Evolutionary conservation across 2,888 invertebrate species (phyloP).

Genomic region (Drosophila meridiana): DNA sequence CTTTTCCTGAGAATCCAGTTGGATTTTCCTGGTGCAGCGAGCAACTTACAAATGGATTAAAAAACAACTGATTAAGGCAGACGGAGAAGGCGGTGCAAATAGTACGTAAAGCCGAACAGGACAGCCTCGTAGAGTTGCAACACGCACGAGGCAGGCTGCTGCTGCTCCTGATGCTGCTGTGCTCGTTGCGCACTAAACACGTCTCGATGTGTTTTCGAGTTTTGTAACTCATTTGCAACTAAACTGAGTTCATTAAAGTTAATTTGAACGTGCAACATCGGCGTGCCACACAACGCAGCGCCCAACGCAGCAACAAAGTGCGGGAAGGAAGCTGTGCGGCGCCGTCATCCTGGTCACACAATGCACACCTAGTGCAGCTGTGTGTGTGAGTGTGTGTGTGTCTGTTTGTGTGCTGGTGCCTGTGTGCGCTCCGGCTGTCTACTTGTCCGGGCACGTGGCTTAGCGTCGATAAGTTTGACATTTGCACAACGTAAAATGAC

Average conservation of each 20-base stretch:
- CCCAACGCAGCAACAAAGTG: conserved; percentile 16
- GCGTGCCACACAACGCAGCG: conserved; percentile 62
- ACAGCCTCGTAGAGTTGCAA: conserved; percentile 11
- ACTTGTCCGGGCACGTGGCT: conserved; percentile 65
- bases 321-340: conserved; percentile 6
- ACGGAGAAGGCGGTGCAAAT: conserved; percentile 2
- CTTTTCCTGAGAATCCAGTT: not conserved
- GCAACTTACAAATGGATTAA: conserved; percentile 18
- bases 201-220: conserved; percentile 80
- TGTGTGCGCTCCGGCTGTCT: conserved; percentile 9
- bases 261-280: conserved; percentile 79
- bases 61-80: conserved; percentile 39
- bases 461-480: conserved; percentile 77
- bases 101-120: not conserved
- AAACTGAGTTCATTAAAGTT: conserved; percentile 81
- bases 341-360: conserved; percentile 37
- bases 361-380: conserved; percentile 30
- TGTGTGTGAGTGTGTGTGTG: not conserved
- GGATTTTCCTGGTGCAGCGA: conserved; percentile 2
- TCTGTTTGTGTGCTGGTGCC: not conserved
- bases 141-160: conserved; percentile 19
- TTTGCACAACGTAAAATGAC: conserved; percentile 78
- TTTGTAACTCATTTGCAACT: conserved; percentile 80
- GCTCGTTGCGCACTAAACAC: conserved; percentile 69
- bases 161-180: conserved; percentile 6